These are phyloP conservation scores for Microcebus griseorufus DNA, from an alignment of 2,113 vertebrate genomes.

Conservation along the genomic window DNA sequence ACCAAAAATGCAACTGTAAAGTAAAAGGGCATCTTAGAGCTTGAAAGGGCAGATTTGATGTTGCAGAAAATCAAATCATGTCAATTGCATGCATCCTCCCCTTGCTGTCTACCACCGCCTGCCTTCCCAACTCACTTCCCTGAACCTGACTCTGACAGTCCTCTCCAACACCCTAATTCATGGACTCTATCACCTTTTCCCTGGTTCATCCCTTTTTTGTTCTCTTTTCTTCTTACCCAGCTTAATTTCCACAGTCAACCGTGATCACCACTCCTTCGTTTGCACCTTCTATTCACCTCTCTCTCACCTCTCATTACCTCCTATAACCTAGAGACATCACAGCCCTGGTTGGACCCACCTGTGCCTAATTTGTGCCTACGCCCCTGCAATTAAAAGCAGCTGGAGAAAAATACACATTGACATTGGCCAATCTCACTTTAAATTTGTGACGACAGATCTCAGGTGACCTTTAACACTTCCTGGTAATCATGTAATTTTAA, in stretches of 20 bases:
- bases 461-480: background rate
- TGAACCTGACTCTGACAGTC: background rate
- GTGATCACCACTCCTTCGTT: background rate
- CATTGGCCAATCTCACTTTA: background rate
- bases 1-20: background rate
- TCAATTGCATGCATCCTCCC: too few species aligned
- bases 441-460: background rate
- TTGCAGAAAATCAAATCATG: background rate
- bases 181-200: background rate
- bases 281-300: background rate
- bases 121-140: background rate
- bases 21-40: background rate
- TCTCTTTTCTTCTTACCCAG: background rate
- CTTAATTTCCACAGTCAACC: background rate
- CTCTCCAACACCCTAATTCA: background rate
- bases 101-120: background rate
- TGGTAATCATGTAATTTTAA: background rate
- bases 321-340: background rate
- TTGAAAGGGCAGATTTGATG: background rate
- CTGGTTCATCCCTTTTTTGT: background rate
- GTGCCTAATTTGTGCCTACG: background rate
- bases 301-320: background rate
- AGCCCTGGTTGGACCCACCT: background rate
- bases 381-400: background rate
- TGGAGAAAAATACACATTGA: background rate